A percentile compares a stretch with the other conserved stretches of the same genome.
Conservation (phyloP, 2,888 invertebrate genomes). For the Dryadula phaetusa region DNA sequence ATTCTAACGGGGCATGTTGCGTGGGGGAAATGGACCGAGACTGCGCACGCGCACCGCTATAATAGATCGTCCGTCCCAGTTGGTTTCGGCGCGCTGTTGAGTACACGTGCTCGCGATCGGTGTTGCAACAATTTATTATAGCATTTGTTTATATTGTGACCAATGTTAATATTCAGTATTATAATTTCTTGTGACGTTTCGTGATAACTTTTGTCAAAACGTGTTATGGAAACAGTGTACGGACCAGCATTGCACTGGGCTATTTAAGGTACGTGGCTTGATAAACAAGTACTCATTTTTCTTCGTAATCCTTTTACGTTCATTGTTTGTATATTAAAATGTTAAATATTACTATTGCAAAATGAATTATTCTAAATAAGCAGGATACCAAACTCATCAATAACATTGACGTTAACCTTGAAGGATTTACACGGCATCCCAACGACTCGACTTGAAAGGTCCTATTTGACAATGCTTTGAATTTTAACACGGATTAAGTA, state of each 20-base stretch:
- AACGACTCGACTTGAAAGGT: slow-evolving; percentile 30
- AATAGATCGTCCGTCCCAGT: slow-evolving; percentile 82
- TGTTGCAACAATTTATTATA: slow-evolving; percentile 55
- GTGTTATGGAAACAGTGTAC: slow-evolving; percentile 49
- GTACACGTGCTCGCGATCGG: slow-evolving; percentile 74
- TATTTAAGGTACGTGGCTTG: slow-evolving; percentile 51
- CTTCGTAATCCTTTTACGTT: slow-evolving; percentile 12
- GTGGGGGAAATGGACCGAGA: slow-evolving; percentile 83
- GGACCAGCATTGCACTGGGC: slow-evolving; percentile 47
- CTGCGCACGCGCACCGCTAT: slow-evolving; percentile 79
- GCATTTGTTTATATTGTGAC: slow-evolving; percentile 48
- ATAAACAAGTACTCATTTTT: slow-evolving; percentile 10
- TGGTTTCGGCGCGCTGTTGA: slow-evolving; percentile 80
- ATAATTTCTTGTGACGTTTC: slow-evolving; percentile 36
- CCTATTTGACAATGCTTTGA: slow-evolving; percentile 26
- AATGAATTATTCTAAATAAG: slow-evolving; percentile 14
- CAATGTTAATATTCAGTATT: slow-evolving; percentile 43
- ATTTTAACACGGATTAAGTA: slow-evolving; percentile 22
- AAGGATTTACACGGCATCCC: slow-evolving; percentile 28
- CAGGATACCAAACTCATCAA: slow-evolving; percentile 23
- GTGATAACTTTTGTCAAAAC: slow-evolving; percentile 38
- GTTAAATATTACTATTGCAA: background rate
- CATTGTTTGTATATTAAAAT: background rate
- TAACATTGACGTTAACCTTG: slow-evolving; percentile 35
- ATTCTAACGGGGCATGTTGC: slow-evolving; percentile 78